These are phyloP conservation scores for Aproaerema taeniolella DNA, from an alignment of 2,888 invertebrate species.

Conservation along the genomic window DNA sequence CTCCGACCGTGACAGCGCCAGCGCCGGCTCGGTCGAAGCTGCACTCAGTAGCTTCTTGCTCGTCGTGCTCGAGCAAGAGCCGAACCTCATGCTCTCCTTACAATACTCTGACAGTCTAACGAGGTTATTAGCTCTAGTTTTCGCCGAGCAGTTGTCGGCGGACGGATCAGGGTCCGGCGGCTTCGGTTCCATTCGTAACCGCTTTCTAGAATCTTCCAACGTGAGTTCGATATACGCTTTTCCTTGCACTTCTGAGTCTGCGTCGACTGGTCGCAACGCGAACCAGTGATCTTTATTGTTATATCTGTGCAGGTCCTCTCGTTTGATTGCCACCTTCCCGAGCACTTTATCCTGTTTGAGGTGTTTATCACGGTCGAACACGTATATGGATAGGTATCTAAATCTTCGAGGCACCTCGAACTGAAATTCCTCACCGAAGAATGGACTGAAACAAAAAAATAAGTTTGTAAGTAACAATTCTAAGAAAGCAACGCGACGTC, in stretches of 20 bases:
- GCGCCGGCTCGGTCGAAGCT: slow-evolving; percentile 56
- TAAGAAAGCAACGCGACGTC: neutral
- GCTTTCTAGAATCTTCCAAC: slow-evolving; percentile 78
- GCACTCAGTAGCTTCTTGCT: slow-evolving; percentile 63
- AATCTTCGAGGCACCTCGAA: slow-evolving; percentile 95
- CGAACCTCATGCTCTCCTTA: slow-evolving; percentile 68
- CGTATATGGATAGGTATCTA: slow-evolving; percentile 91
- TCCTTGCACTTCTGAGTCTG: slow-evolving; percentile 94
- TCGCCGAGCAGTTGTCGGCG: slow-evolving; percentile 49
- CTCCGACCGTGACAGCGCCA: slow-evolving; percentile 66
- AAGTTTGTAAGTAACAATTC: slow-evolving; percentile 1
- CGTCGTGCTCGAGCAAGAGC: slow-evolving; percentile 67
- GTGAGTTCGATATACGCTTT: slow-evolving; percentile 91
- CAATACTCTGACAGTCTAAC: slow-evolving; percentile 65
- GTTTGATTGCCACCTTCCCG: slow-evolving; percentile 89
- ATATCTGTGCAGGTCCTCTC: slow-evolving; percentile 90
- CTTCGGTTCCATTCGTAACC: slow-evolving; percentile 71
- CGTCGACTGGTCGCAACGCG: slow-evolving; percentile 88
- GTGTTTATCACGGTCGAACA: slow-evolving; percentile 91
- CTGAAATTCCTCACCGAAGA: slow-evolving; percentile 95
- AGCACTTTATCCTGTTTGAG: slow-evolving; percentile 90
- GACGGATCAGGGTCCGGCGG: slow-evolving; percentile 61
- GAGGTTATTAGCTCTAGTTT: slow-evolving; percentile 59
- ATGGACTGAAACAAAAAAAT: slow-evolving; percentile 81
- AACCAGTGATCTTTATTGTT: slow-evolving; percentile 97